Evolutionary conservation across 2,888 invertebrate species (phyloP).

Genomic region (Hydroisotoma schaefferi): DNA sequence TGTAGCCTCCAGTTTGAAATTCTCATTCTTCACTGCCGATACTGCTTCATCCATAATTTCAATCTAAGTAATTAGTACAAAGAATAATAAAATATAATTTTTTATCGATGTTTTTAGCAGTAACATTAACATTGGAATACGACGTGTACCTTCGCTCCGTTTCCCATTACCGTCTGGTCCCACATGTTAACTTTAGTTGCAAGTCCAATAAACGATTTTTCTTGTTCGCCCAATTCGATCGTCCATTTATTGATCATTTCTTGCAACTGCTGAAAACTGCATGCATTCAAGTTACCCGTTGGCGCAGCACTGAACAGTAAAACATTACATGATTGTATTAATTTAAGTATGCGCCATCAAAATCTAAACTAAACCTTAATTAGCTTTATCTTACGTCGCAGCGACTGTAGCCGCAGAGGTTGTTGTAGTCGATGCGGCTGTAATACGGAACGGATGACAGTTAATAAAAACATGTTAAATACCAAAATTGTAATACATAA

Average conservation of each 20-base stretch:
- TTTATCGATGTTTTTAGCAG: not conserved
- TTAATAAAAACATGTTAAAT: too few relatives aligned
- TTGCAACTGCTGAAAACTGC: conserved; percentile 81
- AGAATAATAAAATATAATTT: not conserved
- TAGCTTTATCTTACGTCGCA: not conserved
- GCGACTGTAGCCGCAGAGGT: not conserved
- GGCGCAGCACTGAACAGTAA: not conserved
- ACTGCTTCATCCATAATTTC: conserved; percentile 79
- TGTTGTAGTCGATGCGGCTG: not conserved
- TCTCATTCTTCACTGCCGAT: conserved; percentile 83
- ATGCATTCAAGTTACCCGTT: conserved; percentile 21
- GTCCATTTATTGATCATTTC: conserved; percentile 94
- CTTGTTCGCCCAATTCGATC: conserved; percentile 84
- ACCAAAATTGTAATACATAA: too few relatives aligned
- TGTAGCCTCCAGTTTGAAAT: conserved; percentile 84
- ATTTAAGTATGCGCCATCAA: not conserved
- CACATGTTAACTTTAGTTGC: conserved; percentile 94
- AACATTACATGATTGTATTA: not conserved
- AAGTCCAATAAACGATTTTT: conserved; percentile 86
- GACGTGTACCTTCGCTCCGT: conserved; percentile 75
- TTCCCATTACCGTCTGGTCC: conserved; percentile 84
- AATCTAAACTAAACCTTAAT: not conserved
- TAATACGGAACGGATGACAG: not conserved
- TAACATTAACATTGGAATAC: not conserved
- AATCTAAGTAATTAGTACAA: conserved; percentile 59